Evolutionary conservation across 2,113 vertebrate genomes (phyloP).

Genomic region (Passer domesticus): DNA sequence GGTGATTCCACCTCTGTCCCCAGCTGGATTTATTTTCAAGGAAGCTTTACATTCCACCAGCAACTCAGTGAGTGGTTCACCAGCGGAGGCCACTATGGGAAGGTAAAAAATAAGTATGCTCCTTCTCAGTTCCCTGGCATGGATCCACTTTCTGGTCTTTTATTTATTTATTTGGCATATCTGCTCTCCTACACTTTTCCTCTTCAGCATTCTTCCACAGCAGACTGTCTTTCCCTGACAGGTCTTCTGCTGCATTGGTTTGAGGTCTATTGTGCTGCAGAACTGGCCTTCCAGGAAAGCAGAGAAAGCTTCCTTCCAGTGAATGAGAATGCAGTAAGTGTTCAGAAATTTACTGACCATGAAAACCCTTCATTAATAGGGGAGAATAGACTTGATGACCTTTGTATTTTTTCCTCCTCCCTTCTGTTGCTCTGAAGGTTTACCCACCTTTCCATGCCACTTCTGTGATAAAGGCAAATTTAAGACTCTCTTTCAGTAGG

Average conservation of each 20-base stretch:
- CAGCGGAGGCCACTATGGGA: conserved; percentile 43
- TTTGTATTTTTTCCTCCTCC: not conserved
- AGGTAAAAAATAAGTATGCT: conserved; percentile 52
- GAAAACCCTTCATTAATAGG: conserved; percentile 4
- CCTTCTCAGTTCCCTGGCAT: conserved; percentile 21
- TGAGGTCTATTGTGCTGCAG: not conserved
- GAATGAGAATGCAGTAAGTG: not conserved
- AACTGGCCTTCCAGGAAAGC: not conserved
- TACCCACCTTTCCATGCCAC: not conserved
- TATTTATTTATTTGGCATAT: conserved; percentile 29
- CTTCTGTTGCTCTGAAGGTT: not conserved
- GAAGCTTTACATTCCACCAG: conserved; percentile 67
- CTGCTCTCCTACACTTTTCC: not conserved
- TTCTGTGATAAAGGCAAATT: conserved; percentile 1
- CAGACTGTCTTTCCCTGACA: not conserved
- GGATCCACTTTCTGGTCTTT: conserved; percentile 9
- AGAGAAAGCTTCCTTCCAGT: not conserved
- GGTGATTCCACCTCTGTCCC: conserved; percentile 69
- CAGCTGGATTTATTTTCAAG: conserved; percentile 66
- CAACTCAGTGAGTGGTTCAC: conserved; percentile 48
- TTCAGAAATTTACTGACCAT: conserved; percentile 41
- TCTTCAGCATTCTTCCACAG: not conserved
- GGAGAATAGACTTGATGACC: conserved; percentile 7
- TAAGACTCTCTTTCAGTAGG: conserved; percentile 3
- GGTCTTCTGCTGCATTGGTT: not conserved